Percentiles rank a stretch among this genome's conserved stretches.
These are phyloP conservation scores for Cydia fagiglandana DNA, from an alignment of 1,140 invertebrate species.

Conservation along the genomic window DNA sequence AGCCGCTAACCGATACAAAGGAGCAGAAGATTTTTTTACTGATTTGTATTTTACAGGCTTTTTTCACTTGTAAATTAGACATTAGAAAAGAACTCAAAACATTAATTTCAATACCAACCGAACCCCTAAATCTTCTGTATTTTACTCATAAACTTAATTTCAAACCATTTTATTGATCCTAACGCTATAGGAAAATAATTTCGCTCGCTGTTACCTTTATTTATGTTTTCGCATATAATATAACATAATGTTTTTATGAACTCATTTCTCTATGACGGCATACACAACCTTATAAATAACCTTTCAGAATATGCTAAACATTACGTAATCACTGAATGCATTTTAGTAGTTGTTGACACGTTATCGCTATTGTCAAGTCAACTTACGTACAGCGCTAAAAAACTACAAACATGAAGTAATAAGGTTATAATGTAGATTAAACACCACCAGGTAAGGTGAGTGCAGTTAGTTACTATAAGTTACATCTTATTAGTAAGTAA, in stretches of 20 bases:
- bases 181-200: no score
- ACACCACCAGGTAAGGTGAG: no score
- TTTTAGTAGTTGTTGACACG: background rate
- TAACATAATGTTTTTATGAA: background rate
- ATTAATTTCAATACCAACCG: no score
- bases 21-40: background rate
- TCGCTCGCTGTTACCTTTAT: background rate
- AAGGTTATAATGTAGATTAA: no score
- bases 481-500: no score
- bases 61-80: background rate
- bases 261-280: background rate
- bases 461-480: no score
- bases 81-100: no score
- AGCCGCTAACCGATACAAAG: background rate
- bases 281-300: constrained; percentile 11
- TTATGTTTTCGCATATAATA: background rate
- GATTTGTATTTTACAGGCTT: background rate
- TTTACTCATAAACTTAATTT: no score
- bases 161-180: no score
- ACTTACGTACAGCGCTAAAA: background rate
- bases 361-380: constrained; percentile 13
- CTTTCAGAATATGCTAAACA: constrained; percentile 20
- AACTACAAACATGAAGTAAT: background rate
- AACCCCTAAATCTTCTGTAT: no score
- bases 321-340: constrained; percentile 15